Percentiles rank a stretch among this genome's conserved stretches.
Conservation (phyloP, 2,113 vertebrate species). For the Scophthalmus maximus region DNA sequence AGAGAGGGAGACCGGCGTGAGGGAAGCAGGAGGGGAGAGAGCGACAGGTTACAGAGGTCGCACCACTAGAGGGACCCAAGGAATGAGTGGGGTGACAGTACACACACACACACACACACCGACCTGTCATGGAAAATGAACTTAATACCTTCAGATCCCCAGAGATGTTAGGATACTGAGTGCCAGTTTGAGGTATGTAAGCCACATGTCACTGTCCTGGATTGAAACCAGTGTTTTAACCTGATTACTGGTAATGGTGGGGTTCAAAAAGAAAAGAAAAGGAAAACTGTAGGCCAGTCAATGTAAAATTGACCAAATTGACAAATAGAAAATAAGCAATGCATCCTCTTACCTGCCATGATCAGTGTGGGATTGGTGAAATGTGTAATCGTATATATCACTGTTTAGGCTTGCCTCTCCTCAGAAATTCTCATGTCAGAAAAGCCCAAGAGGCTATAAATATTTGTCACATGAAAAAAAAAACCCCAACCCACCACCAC, state of each 20-base stretch:
- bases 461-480: conserved; percentile 30
- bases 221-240: conserved; percentile 9
- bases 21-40: conserved; percentile 23
- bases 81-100: conserved; percentile 35
- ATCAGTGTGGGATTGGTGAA: not conserved
- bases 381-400: not conserved
- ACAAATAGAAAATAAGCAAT: too few relatives aligned
- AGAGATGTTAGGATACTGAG: conserved; percentile 50
- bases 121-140: conserved; percentile 66
- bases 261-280: too few relatives aligned
- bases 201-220: conserved; percentile 24
- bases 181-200: conserved; percentile 44
- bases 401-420: not conserved
- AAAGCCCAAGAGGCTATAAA: conserved; percentile 37
- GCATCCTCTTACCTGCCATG: not conserved
- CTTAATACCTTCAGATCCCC: conserved; percentile 57
- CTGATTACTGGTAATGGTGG: not conserved
- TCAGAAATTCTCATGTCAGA: conserved; percentile 16
- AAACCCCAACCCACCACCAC: too few relatives aligned
- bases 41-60: conserved; percentile 63
- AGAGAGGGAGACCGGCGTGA: conserved; percentile 27
- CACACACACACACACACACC: conserved; percentile 16
- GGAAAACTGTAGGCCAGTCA: too few relatives aligned
- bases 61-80: conserved; percentile 43
- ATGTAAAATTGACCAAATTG: too few relatives aligned